phyloP scores from a whole-genome alignment of 2,113 vertebrate species.

The Phylloscopus whistleri region DNA sequence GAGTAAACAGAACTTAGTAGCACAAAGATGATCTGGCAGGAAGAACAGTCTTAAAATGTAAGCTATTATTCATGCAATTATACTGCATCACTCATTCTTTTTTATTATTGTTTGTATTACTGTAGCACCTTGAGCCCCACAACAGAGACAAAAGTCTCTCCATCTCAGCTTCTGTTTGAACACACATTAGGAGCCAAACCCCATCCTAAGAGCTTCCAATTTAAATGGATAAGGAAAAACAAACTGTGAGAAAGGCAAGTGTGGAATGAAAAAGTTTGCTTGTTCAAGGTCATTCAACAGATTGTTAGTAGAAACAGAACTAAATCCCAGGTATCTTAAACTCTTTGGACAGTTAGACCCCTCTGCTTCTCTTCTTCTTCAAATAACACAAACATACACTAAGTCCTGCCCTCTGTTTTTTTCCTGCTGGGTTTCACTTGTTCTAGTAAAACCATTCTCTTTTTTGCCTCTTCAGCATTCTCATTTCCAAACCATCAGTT shows the following conservation, averaged over 20 bases:
- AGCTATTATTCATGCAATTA: conserved; percentile 38
- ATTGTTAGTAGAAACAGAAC: not conserved
- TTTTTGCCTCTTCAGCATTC: not conserved
- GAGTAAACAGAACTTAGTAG: conserved; percentile 53
- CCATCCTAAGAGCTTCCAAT: not conserved
- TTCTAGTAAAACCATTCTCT: not conserved
- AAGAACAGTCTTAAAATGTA: not conserved
- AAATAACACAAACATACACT: not conserved
- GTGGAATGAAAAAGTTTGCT: not conserved
- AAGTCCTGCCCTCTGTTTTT: not conserved
- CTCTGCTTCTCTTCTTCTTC: not conserved
- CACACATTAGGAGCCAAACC: not conserved
- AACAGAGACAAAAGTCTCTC: not conserved
- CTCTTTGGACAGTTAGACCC: not conserved
- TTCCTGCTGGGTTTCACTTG: not conserved
- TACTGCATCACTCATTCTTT: not conserved
- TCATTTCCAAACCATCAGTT: not conserved
- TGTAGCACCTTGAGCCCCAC: conserved; percentile 41
- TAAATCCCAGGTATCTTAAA: not conserved
- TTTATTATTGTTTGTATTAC: conserved; percentile 41
- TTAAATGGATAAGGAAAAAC: conserved; percentile 10
- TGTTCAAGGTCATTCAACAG: not conserved
- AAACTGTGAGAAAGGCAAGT: not conserved
- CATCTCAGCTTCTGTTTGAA: conserved; percentile 13
- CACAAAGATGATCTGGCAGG: conserved; percentile 29